These are phyloP conservation scores for Sebastes kiyomatsui DNA, from an alignment of 2,797 vertebrate genomes.

Conservation along the genomic window DNA sequence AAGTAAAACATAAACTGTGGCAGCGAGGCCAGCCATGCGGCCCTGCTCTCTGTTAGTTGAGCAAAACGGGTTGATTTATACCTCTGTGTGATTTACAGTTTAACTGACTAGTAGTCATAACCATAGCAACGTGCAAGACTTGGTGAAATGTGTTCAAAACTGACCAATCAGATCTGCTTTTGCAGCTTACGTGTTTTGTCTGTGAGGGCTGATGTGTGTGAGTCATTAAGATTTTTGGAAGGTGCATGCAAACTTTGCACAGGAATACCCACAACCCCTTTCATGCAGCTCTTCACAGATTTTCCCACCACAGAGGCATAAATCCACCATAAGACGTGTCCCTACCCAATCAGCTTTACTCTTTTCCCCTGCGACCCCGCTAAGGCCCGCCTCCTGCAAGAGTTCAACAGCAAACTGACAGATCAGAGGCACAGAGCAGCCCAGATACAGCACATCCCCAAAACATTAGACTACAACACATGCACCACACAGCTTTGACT, in stretches of 20 bases:
- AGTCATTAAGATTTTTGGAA: constrained; percentile 47
- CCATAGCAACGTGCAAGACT: constrained; percentile 33
- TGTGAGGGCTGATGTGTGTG: constrained; percentile 33
- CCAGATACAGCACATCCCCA: constrained; percentile 70
- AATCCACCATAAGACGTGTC: constrained; percentile 80
- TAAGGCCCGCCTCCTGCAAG: constrained; percentile 85
- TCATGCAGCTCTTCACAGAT: constrained; percentile 69
- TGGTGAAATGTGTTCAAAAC: background rate
- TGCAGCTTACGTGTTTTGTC: constrained; percentile 14
- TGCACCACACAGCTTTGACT: constrained; percentile 53
- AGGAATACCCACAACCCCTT: constrained; percentile 70
- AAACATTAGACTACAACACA: constrained; percentile 62
- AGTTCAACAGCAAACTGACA: constrained; percentile 84
- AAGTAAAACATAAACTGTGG: background rate
- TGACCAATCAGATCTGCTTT: constrained; percentile 30
- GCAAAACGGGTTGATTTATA: constrained; percentile 70
- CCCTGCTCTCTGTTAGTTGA: constrained; percentile 75
- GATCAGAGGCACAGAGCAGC: constrained; percentile 79
- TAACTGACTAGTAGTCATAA: background rate
- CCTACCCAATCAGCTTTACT: constrained; percentile 86
- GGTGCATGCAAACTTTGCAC: constrained; percentile 71
- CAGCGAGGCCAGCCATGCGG: constrained; percentile 74
- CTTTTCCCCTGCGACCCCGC: constrained; percentile 82
- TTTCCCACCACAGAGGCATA: constrained; percentile 77
- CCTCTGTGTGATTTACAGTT: constrained; percentile 68